Base-by-base conservation (phyloP, 64 coral and sea anemone species). In the Orbicella faveolata region DNA sequence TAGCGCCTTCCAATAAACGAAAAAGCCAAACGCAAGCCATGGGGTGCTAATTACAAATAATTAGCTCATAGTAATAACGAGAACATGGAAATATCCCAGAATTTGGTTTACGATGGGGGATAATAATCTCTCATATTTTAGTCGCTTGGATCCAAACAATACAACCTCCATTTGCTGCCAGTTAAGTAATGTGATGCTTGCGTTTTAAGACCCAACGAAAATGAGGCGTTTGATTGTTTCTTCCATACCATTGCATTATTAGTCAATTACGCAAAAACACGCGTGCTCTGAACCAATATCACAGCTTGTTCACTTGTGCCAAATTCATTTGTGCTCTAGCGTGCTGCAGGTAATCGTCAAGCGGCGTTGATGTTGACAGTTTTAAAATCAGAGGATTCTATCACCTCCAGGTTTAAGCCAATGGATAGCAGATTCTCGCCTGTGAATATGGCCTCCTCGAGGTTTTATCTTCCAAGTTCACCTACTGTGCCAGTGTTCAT, bases 31-130 rank as follows among this genome's bases (percentile, higher is more conserved):
- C 21, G 11, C 21, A 70, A 26, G 64, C 18, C 4, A 21, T 30
- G 35, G 10, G 80, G 80, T 83, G 59, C 15, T 83, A 66, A 84
- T 69, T 51, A 51, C 20, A 21, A 84, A 48, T 83, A 83, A 83
- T 64, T 64, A 83, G 19, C 35, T 41, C 34, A 65, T 83, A 36
- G 36, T 23, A 57, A 57, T n/a, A 57, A 79, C 48, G 9, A n/a
- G 51, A 37, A 23, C 10, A 26, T 70, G 63, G 44, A 14, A 68
- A 19, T 3, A 61, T 11, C 6, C 8, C 35, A 11, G 61, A 16
- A 34, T 2, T 85, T 73, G 33, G 48, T 72, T 2, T 6, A 51
- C 3, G 17, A 51, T 9, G 39, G 48, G 2, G 39, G 16, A 3
- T n/a, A 37, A 7, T 48, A 25, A 72, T 13, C 0, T 85, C 1